Conservation (phyloP, 2,797 vertebrate genomes). For the Tolypeutes matacus region DNA sequence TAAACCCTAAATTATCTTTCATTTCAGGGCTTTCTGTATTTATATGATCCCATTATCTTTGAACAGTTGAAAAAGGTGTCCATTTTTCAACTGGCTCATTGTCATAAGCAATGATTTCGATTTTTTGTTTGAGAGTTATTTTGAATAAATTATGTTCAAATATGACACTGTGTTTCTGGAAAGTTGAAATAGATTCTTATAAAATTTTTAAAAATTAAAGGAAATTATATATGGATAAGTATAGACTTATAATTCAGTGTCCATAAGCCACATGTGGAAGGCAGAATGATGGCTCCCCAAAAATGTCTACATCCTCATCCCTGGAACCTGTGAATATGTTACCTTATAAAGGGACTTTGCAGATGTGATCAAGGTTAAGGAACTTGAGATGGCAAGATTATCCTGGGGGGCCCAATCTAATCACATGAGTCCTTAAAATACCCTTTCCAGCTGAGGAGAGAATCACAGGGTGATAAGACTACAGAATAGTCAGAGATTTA, state of each 20-base stretch:
- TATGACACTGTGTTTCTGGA: background rate
- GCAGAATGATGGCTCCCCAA: background rate
- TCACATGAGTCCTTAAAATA: background rate
- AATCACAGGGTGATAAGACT: background rate
- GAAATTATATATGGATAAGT: background rate
- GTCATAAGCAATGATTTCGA: background rate
- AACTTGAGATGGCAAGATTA: background rate
- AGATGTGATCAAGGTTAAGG: background rate
- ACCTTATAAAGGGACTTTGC: background rate
- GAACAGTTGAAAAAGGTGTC: background rate
- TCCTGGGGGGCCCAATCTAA: background rate
- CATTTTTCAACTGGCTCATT: constrained; percentile 19
- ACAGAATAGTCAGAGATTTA: background rate
- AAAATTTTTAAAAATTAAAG: background rate
- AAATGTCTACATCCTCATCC: background rate
- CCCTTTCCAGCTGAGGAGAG: background rate
- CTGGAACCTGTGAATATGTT: background rate
- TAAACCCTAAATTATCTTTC: background rate
- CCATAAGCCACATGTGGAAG: background rate
- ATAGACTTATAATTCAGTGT: background rate
- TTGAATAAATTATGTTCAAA: background rate
- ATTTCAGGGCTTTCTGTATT: background rate
- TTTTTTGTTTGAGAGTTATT: constrained; percentile 29
- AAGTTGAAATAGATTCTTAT: background rate
- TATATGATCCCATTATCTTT: background rate